Percentiles rank a stretch among this genome's conserved stretches.
Evolutionary conservation across 2,888 invertebrate species (phyloP).

Genomic region (Agapostemon virescens): DNA sequence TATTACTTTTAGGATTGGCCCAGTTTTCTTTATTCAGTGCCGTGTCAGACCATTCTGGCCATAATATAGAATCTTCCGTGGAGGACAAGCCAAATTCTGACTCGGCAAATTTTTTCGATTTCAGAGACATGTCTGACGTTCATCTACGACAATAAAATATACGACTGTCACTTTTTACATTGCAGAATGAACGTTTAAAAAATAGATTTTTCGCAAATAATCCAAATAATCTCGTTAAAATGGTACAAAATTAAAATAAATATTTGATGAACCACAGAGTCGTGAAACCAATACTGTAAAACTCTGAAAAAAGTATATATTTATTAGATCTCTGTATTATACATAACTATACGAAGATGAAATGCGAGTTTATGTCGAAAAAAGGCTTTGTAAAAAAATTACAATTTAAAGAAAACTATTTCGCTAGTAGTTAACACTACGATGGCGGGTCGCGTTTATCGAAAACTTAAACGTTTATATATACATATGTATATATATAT

Average conservation of each 20-base stretch:
- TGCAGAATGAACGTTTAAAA: not conserved
- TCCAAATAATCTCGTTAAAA: not conserved
- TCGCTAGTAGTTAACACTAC: conserved; percentile 49
- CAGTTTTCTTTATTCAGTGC: conserved; percentile 70
- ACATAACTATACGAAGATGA: conserved; percentile 63
- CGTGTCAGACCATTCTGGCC: conserved; percentile 70
- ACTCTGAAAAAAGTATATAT: conserved; percentile 68
- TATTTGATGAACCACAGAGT: not conserved
- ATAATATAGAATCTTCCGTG: conserved; percentile 31
- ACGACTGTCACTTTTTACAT: conserved; percentile 13
- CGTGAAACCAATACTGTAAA: not conserved
- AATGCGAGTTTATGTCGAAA: conserved; percentile 55
- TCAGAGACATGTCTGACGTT: conserved; percentile 49
- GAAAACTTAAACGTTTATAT: conserved; percentile 37
- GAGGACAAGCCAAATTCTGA: not conserved
- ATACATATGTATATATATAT: too few relatives aligned
- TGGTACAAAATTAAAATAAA: too few relatives aligned
- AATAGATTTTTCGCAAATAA: not conserved
- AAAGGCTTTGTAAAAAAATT: conserved; percentile 51
- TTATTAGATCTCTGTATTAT: conserved; percentile 66
- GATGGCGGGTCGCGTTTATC: conserved; percentile 22
- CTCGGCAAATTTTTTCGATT: conserved; percentile 37
- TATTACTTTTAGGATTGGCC: conserved; percentile 66
- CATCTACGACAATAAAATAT: not conserved
- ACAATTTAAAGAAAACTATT: conserved; percentile 53